Conservation (phyloP, 2,113 vertebrate genomes). For the Sporophila hypoxantha region DNA sequence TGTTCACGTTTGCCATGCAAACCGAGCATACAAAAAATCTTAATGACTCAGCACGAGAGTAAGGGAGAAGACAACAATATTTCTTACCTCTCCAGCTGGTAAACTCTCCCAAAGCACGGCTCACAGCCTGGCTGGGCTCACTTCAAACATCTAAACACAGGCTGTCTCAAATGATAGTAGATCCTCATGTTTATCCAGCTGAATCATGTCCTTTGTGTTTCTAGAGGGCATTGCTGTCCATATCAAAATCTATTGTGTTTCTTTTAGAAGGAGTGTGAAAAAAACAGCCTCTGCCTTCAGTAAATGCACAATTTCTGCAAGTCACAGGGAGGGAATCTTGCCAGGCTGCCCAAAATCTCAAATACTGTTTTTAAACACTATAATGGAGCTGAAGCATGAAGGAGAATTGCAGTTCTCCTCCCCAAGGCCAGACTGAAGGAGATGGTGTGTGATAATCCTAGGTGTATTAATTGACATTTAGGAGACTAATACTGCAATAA, state of each 20-base stretch:
- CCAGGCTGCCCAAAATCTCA: constrained; percentile 1
- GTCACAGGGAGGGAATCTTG: background rate
- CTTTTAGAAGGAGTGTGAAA: background rate
- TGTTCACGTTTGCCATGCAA: background rate
- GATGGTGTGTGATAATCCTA: background rate
- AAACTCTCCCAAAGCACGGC: background rate
- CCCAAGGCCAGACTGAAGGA: background rate
- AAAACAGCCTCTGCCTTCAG: background rate
- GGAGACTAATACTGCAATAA: background rate
- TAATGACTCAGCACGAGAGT: background rate
- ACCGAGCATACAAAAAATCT: background rate
- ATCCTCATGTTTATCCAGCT: background rate
- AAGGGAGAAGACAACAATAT: background rate
- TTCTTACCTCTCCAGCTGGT: background rate
- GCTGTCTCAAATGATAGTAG: background rate
- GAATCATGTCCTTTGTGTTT: background rate
- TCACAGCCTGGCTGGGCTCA: background rate
- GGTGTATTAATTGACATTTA: background rate
- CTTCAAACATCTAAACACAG: background rate
- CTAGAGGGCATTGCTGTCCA: background rate
- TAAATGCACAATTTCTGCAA: background rate
- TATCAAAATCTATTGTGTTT: background rate
- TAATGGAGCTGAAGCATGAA: background rate
- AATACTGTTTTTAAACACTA: background rate
- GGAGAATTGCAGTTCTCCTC: background rate